Conservation (phyloP, 1,140 invertebrate genomes). For the Hypothenemus hampei region DNA sequence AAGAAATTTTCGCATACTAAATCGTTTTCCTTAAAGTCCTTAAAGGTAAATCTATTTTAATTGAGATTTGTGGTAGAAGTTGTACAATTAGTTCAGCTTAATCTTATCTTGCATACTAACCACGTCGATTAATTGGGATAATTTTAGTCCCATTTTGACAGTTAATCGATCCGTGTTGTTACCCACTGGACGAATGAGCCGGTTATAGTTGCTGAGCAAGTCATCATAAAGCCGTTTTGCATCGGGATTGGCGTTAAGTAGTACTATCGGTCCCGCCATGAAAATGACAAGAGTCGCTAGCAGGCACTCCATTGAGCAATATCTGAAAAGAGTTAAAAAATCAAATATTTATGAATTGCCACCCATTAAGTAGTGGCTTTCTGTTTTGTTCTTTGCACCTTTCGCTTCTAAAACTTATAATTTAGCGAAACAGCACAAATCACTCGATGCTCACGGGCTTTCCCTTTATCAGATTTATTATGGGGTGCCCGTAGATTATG, state of each 20-base stretch:
- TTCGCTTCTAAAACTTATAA: neutral
- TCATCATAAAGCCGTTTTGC: constrained; percentile 93
- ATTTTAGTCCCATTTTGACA: constrained; percentile 91
- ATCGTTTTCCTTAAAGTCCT: no score
- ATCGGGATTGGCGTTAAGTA: constrained; percentile 64
- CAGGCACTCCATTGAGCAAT: constrained; percentile 36
- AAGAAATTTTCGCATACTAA: no score
- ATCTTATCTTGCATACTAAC: constrained; percentile 68
- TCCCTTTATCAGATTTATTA: constrained; percentile 29
- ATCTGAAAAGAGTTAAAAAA: constrained; percentile 6
- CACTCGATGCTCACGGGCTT: constrained; percentile 1
- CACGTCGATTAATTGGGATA: constrained; percentile 97
- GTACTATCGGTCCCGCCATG: constrained; percentile 9
- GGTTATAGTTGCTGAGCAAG: constrained; percentile 94
- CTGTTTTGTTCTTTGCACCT: no score
- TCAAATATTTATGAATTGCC: no score
- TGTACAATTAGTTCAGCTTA: no score
- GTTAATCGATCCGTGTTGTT: constrained; percentile 95
- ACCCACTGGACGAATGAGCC: constrained; percentile 92
- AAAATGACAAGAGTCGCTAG: constrained; percentile 25
- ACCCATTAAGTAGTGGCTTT: no score
- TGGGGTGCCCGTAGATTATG: constrained; percentile 19
- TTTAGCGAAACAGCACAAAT: constrained; percentile 3
- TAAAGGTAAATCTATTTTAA: no score
- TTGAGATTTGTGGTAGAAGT: no score